These are phyloP conservation scores for Drosophila obscura DNA, from an alignment of 1,140 invertebrate species.

Conservation along the genomic window DNA sequence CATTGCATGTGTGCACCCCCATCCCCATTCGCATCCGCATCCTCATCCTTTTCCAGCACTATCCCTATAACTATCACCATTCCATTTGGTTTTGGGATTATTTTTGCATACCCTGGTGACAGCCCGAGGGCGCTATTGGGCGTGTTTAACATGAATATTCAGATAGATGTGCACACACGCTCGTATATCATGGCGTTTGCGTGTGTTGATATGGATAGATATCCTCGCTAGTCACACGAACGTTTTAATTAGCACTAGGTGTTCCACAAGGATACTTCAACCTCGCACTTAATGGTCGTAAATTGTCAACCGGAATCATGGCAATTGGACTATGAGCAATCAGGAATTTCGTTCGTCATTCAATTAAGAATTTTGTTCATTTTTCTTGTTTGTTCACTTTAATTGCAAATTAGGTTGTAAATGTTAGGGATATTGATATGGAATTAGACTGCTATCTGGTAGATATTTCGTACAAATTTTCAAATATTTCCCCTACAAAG, in stretches of 20 bases:
- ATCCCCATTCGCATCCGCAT: not conserved
- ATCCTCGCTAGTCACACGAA: constrained; percentile 34
- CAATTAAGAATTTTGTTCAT: not conserved
- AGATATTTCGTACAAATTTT: too few relatives aligned
- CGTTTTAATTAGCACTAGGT: constrained; percentile 46
- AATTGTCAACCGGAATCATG: constrained; percentile 5
- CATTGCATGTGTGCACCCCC: constrained; percentile 50
- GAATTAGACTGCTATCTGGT: not conserved
- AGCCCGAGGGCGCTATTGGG: constrained; percentile 26
- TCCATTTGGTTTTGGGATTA: constrained; percentile 35
- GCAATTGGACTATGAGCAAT: constrained; percentile 24
- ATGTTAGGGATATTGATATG: not conserved
- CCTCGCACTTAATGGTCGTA: constrained; percentile 11
- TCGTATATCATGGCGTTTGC: not conserved
- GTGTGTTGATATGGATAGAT: constrained; percentile 34
- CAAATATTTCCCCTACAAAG: too few relatives aligned
- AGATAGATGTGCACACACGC: constrained; percentile 21
- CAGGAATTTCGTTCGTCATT: constrained; percentile 1
- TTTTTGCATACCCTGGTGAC: constrained; percentile 30
- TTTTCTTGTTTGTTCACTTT: too few relatives aligned
- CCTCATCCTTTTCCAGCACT: not conserved
- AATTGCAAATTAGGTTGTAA: not conserved
- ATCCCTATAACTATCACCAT: not conserved
- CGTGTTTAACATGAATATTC: constrained; percentile 51
- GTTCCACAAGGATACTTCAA: constrained; percentile 21